Evolutionary conservation across 2,888 invertebrate genomes (phyloP).

Genomic region (Ennomos quercinarius): DNA sequence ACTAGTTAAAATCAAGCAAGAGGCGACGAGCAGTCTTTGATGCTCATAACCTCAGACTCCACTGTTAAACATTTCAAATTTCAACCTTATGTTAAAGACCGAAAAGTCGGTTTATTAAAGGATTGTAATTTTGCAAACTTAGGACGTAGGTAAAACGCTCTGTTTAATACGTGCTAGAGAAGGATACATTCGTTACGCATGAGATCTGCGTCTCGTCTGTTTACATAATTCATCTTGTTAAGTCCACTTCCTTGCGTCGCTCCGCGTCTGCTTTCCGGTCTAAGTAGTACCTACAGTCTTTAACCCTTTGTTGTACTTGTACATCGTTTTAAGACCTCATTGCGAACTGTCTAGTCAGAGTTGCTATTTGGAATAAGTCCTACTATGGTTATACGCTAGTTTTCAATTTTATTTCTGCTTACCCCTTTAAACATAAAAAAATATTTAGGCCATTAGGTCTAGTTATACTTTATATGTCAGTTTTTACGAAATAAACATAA

Average conservation of each 20-base stretch:
- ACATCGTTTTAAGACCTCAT: too few relatives aligned
- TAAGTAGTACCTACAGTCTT: background rate
- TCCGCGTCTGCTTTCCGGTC: constrained; percentile 24
- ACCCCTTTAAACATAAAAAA: too few relatives aligned
- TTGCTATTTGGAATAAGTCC: too few relatives aligned
- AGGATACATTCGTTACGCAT: constrained; percentile 63
- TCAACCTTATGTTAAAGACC: background rate
- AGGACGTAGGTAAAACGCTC: constrained; percentile 56
- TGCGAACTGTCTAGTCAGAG: too few relatives aligned
- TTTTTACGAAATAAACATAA: too few relatives aligned
- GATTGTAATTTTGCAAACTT: constrained; percentile 43
- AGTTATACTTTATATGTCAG: too few relatives aligned
- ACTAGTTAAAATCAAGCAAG: constrained; percentile 36
- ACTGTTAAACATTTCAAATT: background rate
- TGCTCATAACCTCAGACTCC: constrained; percentile 5
- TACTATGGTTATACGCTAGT: too few relatives aligned
- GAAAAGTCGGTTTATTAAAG: constrained; percentile 9
- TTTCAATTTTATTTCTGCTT: too few relatives aligned
- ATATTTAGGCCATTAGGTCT: too few relatives aligned
- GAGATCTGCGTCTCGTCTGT: constrained; percentile 55
- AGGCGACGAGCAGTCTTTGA: constrained; percentile 57
- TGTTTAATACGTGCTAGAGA: constrained; percentile 57
- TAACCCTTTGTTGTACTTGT: background rate
- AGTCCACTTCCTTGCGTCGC: constrained; percentile 40
- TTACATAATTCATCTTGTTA: constrained; percentile 57